phyloP scores from a whole-genome alignment of 2,888 invertebrate genomes.

The Amphipoea oculea region DNA sequence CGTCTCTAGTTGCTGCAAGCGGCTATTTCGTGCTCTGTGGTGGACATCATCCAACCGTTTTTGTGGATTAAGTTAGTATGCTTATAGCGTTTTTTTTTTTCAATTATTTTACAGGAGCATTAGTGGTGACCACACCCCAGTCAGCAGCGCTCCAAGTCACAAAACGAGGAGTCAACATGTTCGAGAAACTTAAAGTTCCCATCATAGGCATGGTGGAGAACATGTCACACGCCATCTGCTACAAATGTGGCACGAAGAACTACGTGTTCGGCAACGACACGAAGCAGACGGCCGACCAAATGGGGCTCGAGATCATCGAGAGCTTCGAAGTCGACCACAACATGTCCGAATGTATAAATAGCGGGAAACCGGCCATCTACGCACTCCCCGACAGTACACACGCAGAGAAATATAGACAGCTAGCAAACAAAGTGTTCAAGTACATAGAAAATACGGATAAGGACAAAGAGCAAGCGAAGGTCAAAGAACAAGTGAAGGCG shows the following conservation, averaged over 20 bases:
- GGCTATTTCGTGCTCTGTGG: too few relatives aligned
- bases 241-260: constrained; percentile 93
- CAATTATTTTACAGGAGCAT: constrained; percentile 90
- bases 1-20: too few relatives aligned
- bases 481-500: constrained; percentile 74
- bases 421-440: constrained; percentile 87
- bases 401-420: constrained; percentile 85
- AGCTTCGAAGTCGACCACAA: constrained; percentile 93
- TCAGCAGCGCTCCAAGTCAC: constrained; percentile 96
- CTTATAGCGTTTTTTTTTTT: neutral
- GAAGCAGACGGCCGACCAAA: constrained; percentile 90
- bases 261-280: constrained; percentile 94
- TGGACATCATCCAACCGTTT: too few relatives aligned
- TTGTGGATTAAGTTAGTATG: too few relatives aligned
- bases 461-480: constrained; percentile 73
- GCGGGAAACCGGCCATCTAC: constrained; percentile 94
- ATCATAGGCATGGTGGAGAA: constrained; percentile 97
- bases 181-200: constrained; percentile 95
- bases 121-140: constrained; percentile 98
- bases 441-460: constrained; percentile 84
- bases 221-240: constrained; percentile 95
- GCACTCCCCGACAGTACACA: constrained; percentile 91
- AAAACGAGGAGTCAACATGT: constrained; percentile 96
- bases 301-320: constrained; percentile 92
- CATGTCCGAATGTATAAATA: constrained; percentile 93